Evolutionary conservation across 2,797 vertebrate species (phyloP).

Genomic region (Hydrocynus forskahlii): DNA sequence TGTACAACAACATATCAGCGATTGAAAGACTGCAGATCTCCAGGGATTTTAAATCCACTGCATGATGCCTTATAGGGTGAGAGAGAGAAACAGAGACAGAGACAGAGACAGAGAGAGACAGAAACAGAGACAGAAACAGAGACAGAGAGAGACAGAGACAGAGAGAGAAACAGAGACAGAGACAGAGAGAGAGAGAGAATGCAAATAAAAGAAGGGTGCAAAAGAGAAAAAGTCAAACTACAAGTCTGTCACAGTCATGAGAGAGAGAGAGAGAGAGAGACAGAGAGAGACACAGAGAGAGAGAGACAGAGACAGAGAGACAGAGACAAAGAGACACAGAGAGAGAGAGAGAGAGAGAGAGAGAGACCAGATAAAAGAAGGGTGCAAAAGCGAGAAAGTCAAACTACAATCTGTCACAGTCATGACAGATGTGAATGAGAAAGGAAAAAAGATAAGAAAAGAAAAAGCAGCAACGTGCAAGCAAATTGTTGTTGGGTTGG

Average conservation of each 20-base stretch:
- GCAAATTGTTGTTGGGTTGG: conserved; percentile 61
- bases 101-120: conserved; percentile 53
- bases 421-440: conserved; percentile 57
- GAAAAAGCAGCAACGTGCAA: conserved; percentile 64
- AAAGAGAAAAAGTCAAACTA: conserved; percentile 30
- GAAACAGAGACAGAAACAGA: conserved; percentile 60
- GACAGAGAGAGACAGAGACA: conserved; percentile 58
- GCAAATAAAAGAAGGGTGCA: conserved; percentile 56
- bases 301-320: conserved; percentile 59
- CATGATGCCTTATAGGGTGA: conserved; percentile 54
- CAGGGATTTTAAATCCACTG: conserved; percentile 44
- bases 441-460: conserved; percentile 43
- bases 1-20: conserved; percentile 45
- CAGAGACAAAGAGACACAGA: conserved; percentile 54
- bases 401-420: conserved; percentile 4
- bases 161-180: conserved; percentile 60
- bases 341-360: conserved; percentile 55
- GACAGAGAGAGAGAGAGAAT: conserved; percentile 48
- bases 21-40: conserved; percentile 55
- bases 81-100: conserved; percentile 54
- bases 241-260: conserved; percentile 28
- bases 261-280: conserved; percentile 60
- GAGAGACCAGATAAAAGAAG: conserved; percentile 55
- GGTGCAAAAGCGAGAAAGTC: conserved; percentile 27
- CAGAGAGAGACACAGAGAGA: conserved; percentile 45